Conservation (phyloP, 2,888 invertebrate genomes). For the Cataglyphis albicans region DNA sequence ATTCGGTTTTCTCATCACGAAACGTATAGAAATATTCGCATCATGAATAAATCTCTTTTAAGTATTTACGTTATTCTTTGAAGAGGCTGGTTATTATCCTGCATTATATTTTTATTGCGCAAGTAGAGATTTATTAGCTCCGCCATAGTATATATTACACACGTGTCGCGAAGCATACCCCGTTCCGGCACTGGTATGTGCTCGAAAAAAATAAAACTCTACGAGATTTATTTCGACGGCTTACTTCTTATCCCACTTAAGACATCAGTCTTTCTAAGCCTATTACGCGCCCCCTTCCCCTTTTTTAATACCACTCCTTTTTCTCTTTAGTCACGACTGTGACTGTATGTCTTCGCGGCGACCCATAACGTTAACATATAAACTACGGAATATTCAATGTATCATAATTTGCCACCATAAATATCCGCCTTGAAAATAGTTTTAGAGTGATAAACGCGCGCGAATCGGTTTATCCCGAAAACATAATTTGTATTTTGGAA, state of each 20-base stretch:
- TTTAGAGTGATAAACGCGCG: constrained; percentile 48
- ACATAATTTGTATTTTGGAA: constrained; percentile 3
- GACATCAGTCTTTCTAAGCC: constrained; percentile 74
- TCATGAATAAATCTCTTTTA: constrained; percentile 37
- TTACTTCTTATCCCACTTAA: constrained; percentile 72
- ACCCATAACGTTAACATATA: constrained; percentile 51
- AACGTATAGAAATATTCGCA: not conserved
- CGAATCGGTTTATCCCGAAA: constrained; percentile 44
- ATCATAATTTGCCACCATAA: constrained; percentile 47
- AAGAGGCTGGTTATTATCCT: constrained; percentile 54
- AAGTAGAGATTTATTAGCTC: constrained; percentile 58
- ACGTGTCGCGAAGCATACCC: constrained; percentile 41
- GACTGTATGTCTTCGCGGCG: constrained; percentile 14
- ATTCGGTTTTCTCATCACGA: not conserved
- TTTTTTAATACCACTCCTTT: constrained; percentile 55
- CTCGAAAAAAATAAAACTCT: constrained; percentile 39
- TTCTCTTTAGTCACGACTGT: not conserved
- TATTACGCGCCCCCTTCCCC: constrained; percentile 67
- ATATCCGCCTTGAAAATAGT: constrained; percentile 43
- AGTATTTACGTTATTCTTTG: constrained; percentile 36
- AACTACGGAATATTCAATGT: constrained; percentile 44
- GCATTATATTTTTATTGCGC: constrained; percentile 61
- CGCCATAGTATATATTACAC: constrained; percentile 59
- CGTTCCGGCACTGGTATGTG: constrained; percentile 9
- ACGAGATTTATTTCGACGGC: constrained; percentile 71